Evolutionary conservation across 1,140 invertebrate genomes (phyloP).

Genomic region (Drosophila seguyi): DNA sequence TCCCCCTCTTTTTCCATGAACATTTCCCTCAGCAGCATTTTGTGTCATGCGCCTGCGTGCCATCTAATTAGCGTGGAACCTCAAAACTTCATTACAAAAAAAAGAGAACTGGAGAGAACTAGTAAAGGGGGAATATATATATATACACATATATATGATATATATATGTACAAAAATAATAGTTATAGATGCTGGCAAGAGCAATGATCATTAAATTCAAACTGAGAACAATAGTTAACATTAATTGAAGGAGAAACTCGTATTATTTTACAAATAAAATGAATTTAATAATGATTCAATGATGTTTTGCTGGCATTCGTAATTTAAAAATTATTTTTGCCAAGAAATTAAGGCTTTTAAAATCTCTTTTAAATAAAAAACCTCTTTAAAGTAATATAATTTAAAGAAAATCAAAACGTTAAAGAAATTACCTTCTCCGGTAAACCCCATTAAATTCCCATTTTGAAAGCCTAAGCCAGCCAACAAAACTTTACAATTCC

Average conservation of each 20-base stretch:
- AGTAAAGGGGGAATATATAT: not conserved
- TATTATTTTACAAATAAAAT: not conserved
- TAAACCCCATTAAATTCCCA: constrained; percentile 21
- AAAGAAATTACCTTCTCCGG: not conserved
- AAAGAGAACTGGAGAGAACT: not conserved
- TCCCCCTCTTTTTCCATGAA: not conserved
- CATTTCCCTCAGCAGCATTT: constrained; percentile 19
- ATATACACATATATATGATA: not conserved
- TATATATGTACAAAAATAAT: not conserved
- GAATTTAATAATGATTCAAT: no score
- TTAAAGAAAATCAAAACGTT: not conserved
- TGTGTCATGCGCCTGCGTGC: constrained; percentile 69
- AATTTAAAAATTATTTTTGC: no score
- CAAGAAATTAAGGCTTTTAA: no score
- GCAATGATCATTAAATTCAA: constrained; percentile 4
- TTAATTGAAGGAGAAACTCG: not conserved
- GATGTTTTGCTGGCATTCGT: no score
- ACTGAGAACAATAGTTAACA: not conserved
- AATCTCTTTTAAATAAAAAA: no score
- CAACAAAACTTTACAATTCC: constrained; percentile 11
- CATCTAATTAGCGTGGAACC: constrained; percentile 67
- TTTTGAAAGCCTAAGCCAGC: constrained; percentile 5
- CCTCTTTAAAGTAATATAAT: no score
- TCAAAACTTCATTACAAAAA: constrained; percentile 41
- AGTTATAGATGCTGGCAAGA: not conserved